Percentiles rank a stretch among this genome's conserved stretches.
Evolutionary conservation across 2,888 invertebrate genomes (phyloP).

Genomic region (Pterostichus madidus): DNA sequence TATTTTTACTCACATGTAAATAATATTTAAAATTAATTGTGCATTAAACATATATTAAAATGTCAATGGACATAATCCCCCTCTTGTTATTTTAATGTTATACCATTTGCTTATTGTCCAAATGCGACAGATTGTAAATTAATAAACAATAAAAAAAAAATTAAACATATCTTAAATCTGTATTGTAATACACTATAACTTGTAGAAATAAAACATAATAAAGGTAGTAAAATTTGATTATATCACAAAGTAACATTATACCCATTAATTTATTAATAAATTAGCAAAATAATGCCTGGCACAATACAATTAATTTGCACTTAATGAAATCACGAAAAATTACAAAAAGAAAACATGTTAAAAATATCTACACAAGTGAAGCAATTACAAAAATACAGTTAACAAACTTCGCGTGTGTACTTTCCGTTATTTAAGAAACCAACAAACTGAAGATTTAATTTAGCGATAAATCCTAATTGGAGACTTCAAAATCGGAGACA

Average conservation of each 20-base stretch:
- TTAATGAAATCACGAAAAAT: not conserved
- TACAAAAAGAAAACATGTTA: not conserved
- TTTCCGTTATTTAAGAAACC: constrained; percentile 17
- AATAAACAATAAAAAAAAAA: too few relatives aligned
- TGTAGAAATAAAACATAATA: constrained; percentile 2
- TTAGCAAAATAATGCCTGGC: not conserved
- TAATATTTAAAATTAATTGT: not conserved
- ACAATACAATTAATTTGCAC: not conserved
- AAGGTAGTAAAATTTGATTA: not conserved
- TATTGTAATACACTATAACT: constrained; percentile 7
- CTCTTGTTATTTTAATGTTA: too few relatives aligned
- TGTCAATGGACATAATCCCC: too few relatives aligned
- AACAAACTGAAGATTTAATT: constrained; percentile 41
- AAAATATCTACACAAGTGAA: not conserved
- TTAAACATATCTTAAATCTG: constrained; percentile 2
- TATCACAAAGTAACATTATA: not conserved
- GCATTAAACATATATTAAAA: not conserved
- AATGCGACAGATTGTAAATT: too few relatives aligned
- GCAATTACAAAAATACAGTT: not conserved
- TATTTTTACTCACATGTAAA: too few relatives aligned
- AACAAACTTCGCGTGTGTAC: not conserved
- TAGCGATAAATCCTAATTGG: constrained; percentile 43
- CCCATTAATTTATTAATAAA: constrained; percentile 6
- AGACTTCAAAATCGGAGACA: constrained; percentile 39
- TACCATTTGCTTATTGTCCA: too few relatives aligned